phyloP scores from a whole-genome alignment of 1,140 invertebrate species.

The Brachionus plicatilis region DNA sequence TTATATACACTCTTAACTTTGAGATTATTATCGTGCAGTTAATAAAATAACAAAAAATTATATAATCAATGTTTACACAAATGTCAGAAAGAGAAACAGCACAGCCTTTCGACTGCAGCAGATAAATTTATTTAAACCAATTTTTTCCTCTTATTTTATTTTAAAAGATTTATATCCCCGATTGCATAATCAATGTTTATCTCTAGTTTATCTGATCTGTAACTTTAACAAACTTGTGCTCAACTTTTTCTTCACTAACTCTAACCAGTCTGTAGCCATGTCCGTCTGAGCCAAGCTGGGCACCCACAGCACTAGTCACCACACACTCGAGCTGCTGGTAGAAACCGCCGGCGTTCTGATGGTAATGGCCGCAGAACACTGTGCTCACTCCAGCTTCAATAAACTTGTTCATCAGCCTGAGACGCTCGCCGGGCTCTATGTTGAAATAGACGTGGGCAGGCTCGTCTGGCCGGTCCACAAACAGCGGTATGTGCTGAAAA shows the following conservation, averaged over 20 bases:
- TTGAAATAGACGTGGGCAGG: constrained; percentile 55
- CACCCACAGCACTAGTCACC: constrained; percentile 60
- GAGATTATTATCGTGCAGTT: constrained; percentile 20
- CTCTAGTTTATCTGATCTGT: constrained; percentile 37
- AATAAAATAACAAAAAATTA: constrained; percentile 3
- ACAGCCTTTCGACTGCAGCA: not conserved
- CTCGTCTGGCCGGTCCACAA: constrained; percentile 55
- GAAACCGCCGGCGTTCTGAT: constrained; percentile 57
- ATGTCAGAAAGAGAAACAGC: not conserved
- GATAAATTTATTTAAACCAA: constrained; percentile 7
- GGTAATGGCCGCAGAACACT: constrained; percentile 61
- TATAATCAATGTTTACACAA: constrained; percentile 24
- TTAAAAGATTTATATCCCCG: not conserved
- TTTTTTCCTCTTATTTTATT: not conserved
- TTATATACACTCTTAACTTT: not conserved
- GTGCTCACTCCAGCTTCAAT: constrained; percentile 44
- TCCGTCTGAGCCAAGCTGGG: constrained; percentile 55
- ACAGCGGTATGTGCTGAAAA: constrained; percentile 62
- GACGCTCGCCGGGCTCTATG: constrained; percentile 49
- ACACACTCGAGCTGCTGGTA: constrained; percentile 58
- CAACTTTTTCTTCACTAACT: constrained; percentile 48
- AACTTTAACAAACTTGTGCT: constrained; percentile 50
- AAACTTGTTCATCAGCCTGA: constrained; percentile 56
- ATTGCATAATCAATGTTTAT: not conserved
- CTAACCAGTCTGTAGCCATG: constrained; percentile 58